Base-by-base conservation (phyloP, 2,113 vertebrate species). In the Globicephala melas region DNA sequence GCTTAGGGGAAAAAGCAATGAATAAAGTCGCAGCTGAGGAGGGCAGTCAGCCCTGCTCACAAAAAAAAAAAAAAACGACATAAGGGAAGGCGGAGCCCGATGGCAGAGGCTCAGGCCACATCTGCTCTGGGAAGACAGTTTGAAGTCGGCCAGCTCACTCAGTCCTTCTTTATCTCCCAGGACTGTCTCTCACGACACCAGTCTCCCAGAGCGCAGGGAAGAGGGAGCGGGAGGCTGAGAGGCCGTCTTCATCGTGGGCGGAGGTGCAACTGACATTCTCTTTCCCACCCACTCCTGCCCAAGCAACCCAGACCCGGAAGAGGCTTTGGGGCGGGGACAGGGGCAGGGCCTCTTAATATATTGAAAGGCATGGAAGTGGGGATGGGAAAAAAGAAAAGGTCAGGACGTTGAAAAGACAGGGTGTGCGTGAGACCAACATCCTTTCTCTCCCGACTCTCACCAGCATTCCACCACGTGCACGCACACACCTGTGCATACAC, bases 51-150 rank as follows among this genome's bases (percentile, higher is more conserved):
- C 36, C n/a, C 50, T 9, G 5, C 20, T 23, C 14, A 0, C 5
- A 8, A 0, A 41, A 1, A n/a, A 17, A 17, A 17, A 0, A 53
- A 17, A 53, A 53, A 6, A 17, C 5, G 4, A 26, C n/a, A 5
- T 11, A 26, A 38, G n/a, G 8, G 23, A 20, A 5, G 36, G 41
- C 2, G 1, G 58, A 68, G 25, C 3, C 1, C 0, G 2, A 5
- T 0, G 6, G 23, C 70, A 11, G 1, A 44, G 41, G n/a, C 67
- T 21, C 71, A 26, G 0, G 5, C 33, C 36, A 7, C 9, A 4
- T 41, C 4, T 6, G 18, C 79, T 44, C 7, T 0, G 6, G 74
- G 53, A 76, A 25, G 73, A 53, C 14, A 62, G 38, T 3, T 9
- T 38, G 53, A 50, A 60, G 14, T 14, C 1, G 31, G 8, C 41